A percentile compares a stretch with the other conserved stretches of the same genome.
These are phyloP conservation scores for Pycnonotus jocosus DNA, from an alignment of 2,113 vertebrate species.

Conservation along the genomic window DNA sequence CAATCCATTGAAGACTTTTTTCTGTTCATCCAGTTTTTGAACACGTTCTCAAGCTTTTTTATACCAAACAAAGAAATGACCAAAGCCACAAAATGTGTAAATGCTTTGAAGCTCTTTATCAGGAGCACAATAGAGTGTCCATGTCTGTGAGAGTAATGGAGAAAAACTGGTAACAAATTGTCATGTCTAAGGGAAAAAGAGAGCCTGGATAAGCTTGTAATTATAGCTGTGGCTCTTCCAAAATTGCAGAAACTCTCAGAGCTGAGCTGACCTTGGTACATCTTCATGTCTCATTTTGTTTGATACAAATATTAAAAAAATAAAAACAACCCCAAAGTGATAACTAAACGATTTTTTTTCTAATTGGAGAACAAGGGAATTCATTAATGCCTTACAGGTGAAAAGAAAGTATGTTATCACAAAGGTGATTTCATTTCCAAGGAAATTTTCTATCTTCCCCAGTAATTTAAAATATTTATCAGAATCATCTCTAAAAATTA, in stretches of 20 bases:
- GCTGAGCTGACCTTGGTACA: background rate
- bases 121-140: background rate
- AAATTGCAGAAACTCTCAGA: background rate
- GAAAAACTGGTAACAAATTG: background rate
- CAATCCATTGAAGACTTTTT: background rate
- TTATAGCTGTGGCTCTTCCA: background rate
- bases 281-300: background rate
- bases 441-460: background rate
- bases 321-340: background rate
- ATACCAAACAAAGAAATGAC: background rate
- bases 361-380: rapidly evolving
- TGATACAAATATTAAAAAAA: background rate
- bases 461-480: background rate
- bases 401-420: background rate
- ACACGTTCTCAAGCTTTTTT: background rate
- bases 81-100: background rate
- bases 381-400: background rate
- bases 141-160: background rate
- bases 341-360: too few species aligned
- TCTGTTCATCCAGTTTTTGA: background rate
- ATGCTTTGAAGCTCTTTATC: background rate
- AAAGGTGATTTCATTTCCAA: background rate
- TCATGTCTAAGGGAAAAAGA: background rate
- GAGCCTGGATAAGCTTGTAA: background rate
- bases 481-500: background rate